Percentiles rank a stretch among this genome's conserved stretches.
These are phyloP conservation scores for Tetragnatha versicolor DNA, from an alignment of 1,140 invertebrate genomes.

Conservation along the genomic window DNA sequence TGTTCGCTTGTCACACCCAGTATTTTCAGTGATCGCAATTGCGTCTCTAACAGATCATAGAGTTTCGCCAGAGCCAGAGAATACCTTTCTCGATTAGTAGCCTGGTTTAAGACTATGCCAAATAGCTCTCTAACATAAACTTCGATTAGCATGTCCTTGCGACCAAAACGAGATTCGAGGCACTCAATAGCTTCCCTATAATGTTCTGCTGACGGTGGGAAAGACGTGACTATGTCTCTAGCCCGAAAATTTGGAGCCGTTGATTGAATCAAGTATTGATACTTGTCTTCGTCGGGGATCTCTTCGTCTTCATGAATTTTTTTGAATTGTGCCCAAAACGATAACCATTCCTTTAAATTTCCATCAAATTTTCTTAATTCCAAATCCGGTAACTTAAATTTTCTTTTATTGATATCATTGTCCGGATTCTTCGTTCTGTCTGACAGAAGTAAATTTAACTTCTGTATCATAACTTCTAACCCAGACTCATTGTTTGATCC, in stretches of 20 bases:
- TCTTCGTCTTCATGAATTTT: slow-evolving; percentile 59
- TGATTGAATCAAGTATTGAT: slow-evolving; percentile 57
- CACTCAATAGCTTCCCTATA: slow-evolving; percentile 55
- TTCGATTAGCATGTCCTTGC: slow-evolving; percentile 48
- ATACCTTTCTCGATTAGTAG: not conserved
- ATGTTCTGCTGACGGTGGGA: slow-evolving; percentile 45
- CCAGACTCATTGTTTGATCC: too few relatives aligned
- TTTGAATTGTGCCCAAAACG: slow-evolving; percentile 60
- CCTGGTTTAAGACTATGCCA: not conserved
- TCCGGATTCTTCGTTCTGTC: too few relatives aligned
- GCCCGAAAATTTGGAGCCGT: slow-evolving; percentile 12
- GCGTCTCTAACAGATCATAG: slow-evolving; percentile 59
- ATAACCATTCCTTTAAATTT: slow-evolving; percentile 59
- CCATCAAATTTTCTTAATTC: slow-evolving; percentile 60
- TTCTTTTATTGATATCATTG: not conserved
- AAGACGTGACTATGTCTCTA: slow-evolving; percentile 55
- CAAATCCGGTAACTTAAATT: slow-evolving; percentile 56
- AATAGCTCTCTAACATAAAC: slow-evolving; percentile 57
- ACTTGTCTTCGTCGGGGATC: slow-evolving; percentile 59
- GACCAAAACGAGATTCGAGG: slow-evolving; percentile 53
- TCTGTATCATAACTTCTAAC: too few relatives aligned
- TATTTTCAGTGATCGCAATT: slow-evolving; percentile 60
- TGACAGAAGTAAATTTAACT: too few relatives aligned
- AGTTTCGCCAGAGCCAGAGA: not conserved
- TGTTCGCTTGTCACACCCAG: slow-evolving; percentile 60